Conservation (phyloP, 2,888 invertebrate species). For the Eulithis testata region DNA sequence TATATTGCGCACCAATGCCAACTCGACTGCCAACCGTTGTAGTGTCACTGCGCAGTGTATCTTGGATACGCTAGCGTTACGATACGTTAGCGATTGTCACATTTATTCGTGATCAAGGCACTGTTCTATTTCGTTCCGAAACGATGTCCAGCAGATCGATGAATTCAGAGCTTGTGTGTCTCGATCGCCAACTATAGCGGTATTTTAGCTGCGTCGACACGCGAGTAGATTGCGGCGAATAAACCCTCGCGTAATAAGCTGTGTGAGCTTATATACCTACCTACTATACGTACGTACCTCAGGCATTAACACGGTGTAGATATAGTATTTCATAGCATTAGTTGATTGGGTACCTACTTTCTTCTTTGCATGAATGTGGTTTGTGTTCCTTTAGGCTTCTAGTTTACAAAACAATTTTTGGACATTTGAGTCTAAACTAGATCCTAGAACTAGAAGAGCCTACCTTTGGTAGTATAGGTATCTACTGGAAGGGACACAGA, state of each 20-base stretch:
- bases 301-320: background rate
- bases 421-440: too few relatives aligned
- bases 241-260: slow-evolving; percentile 59
- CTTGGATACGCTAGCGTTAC: too few relatives aligned
- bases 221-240: slow-evolving; percentile 66
- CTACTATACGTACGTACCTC: slow-evolving; percentile 38
- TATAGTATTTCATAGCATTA: background rate
- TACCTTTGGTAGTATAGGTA: too few relatives aligned
- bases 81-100: too few relatives aligned
- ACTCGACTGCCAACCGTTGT: too few relatives aligned
- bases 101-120: too few relatives aligned
- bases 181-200: slow-evolving; percentile 52
- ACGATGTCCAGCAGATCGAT: background rate
- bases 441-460: too few relatives aligned
- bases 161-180: slow-evolving; percentile 45
- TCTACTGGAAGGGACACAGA: too few relatives aligned
- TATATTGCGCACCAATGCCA: too few relatives aligned
- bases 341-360: slow-evolving; percentile 2
- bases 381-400: background rate
- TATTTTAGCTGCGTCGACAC: slow-evolving; percentile 73
- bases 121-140: too few relatives aligned
- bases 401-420: too few relatives aligned
- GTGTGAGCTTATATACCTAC: slow-evolving; percentile 36
- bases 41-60: too few relatives aligned
- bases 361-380: slow-evolving; percentile 7